These are phyloP conservation scores for Scomberomorus guttatus DNA, from an alignment of 2,797 vertebrate species.

Conservation along the genomic window DNA sequence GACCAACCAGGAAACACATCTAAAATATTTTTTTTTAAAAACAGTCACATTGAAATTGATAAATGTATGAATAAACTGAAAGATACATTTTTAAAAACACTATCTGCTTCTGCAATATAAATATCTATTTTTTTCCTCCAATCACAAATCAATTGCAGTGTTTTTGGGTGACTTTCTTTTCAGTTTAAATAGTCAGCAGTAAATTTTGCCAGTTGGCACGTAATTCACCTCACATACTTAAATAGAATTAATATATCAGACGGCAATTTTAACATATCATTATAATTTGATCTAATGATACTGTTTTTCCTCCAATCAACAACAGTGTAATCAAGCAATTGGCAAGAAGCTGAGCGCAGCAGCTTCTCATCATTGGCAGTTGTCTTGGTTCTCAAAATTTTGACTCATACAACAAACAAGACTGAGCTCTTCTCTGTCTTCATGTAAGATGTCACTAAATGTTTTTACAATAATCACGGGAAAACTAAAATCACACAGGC, in stretches of 20 bases:
- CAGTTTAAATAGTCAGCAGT: background rate
- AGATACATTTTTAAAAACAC: background rate
- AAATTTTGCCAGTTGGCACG: slow-evolving; percentile 9
- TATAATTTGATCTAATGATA: slow-evolving; percentile 72
- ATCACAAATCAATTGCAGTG: background rate
- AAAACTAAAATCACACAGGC: background rate
- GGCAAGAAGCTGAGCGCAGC: slow-evolving; percentile 65
- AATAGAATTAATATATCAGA: slow-evolving; percentile 38
- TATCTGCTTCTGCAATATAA: background rate
- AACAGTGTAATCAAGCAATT: slow-evolving; percentile 73
- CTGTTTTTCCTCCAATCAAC: slow-evolving; percentile 70
- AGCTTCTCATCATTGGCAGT: slow-evolving; percentile 42
- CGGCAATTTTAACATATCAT: slow-evolving; percentile 63
- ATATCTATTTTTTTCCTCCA: background rate
- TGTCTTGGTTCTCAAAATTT: slow-evolving; percentile 14
- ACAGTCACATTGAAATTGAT: no score
- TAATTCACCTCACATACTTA: slow-evolving; percentile 48
- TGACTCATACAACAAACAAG: slow-evolving; percentile 12
- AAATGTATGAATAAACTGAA: no score
- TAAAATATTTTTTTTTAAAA: no score
- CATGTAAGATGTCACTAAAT: background rate
- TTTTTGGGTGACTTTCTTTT: background rate
- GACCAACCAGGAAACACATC: no score
- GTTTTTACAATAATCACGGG: slow-evolving; percentile 19
- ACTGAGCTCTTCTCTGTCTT: slow-evolving; percentile 4